Conservation (phyloP, 2,888 invertebrate genomes). For the Cephus spinipes region DNA sequence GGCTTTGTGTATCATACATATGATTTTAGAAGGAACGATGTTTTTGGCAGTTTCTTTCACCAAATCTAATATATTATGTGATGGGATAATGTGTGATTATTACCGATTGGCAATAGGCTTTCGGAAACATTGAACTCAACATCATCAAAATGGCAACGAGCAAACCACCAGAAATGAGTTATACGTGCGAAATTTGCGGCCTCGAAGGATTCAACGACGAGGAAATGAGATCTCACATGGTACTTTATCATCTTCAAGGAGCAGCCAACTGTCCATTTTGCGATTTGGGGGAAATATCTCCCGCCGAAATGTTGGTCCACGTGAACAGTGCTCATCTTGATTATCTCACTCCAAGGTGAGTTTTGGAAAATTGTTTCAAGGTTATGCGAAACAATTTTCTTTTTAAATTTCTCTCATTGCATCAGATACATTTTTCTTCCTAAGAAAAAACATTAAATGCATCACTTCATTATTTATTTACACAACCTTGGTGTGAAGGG, state of each 20-base stretch:
- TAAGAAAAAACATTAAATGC: background rate
- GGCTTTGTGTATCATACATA: background rate
- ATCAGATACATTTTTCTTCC: background rate
- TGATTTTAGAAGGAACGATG: background rate
- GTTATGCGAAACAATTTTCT: background rate
- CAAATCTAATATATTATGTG: background rate
- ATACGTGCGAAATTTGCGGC: slow-evolving; percentile 88
- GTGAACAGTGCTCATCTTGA: slow-evolving; percentile 88
- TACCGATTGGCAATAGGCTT: background rate
- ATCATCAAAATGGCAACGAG: slow-evolving; percentile 65
- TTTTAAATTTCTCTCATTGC: background rate
- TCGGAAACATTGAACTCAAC: background rate
- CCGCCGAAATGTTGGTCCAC: slow-evolving; percentile 81
- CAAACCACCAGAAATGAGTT: slow-evolving; percentile 71
- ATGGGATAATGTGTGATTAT: background rate
- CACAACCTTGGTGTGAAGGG: background rate
- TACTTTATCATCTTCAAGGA: slow-evolving; percentile 82
- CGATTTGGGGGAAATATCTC: slow-evolving; percentile 78
- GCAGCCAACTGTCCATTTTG: slow-evolving; percentile 86
- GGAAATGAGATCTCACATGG: slow-evolving; percentile 82
- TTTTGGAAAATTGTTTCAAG: background rate
- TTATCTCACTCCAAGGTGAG: slow-evolving; percentile 75
- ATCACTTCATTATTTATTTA: background rate
- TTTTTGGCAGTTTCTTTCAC: background rate
- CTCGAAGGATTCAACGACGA: slow-evolving; percentile 83